Conservation (phyloP, 1,140 invertebrate species). For the Maconellicoccus hirsutus region DNA sequence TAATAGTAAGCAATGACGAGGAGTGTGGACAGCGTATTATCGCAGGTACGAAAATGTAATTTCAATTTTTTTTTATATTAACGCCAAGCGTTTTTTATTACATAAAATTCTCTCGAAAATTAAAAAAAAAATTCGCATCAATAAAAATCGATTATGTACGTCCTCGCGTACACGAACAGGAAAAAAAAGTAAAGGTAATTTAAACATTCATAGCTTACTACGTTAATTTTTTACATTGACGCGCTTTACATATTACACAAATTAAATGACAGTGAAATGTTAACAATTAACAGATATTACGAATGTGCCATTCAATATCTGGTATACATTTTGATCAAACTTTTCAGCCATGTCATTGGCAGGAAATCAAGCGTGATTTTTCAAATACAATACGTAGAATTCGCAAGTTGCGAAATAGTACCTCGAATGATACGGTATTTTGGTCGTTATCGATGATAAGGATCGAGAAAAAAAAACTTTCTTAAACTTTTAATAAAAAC, state of each 20-base stretch:
- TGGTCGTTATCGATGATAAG: no score
- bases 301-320: neutral
- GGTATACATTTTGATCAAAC: neutral
- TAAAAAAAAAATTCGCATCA: no score
- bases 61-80: no score
- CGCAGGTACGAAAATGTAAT: neutral
- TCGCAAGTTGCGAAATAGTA: no score
- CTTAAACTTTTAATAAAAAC: no score
- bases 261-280: no score
- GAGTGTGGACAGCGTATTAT: neutral
- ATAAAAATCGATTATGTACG: neutral
- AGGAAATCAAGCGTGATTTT: neutral
- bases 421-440: no score
- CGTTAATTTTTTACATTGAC: neutral
- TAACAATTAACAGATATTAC: neutral
- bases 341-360: neutral
- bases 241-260: neutral
- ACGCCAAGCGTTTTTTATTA: no score
- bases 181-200: neutral
- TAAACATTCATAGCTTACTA: neutral
- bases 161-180: neutral
- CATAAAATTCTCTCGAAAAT: no score
- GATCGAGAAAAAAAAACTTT: no score
- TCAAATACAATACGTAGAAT: no score
- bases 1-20: slow-evolving; percentile 13